Percentiles rank a stretch among this genome's conserved stretches.
Conservation (phyloP, 2,113 vertebrate genomes). For the Perca flavescens region DNA sequence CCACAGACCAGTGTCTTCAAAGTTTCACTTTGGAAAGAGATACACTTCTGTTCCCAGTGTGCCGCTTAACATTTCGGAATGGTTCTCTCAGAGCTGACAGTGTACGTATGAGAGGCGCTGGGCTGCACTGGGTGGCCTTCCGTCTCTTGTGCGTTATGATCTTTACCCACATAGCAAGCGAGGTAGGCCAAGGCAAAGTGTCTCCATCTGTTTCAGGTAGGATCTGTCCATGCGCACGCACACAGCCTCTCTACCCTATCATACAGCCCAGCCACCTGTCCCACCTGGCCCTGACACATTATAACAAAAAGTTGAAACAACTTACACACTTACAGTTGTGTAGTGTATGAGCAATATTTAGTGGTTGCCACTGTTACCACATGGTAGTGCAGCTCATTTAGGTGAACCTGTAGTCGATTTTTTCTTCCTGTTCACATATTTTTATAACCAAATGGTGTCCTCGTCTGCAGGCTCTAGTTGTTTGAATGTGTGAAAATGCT, state of each 20-base stretch:
- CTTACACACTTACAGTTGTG: slow-evolving; percentile 10
- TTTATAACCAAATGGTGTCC: slow-evolving; percentile 40
- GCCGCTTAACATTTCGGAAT: neutral
- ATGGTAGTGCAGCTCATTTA: neutral
- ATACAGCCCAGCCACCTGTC: slow-evolving; percentile 47
- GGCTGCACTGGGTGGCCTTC: slow-evolving; percentile 42
- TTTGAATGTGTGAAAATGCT: slow-evolving; percentile 5
- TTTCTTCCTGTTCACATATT: slow-evolving; percentile 35
- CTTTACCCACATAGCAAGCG: slow-evolving; percentile 34
- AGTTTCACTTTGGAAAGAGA: neutral
- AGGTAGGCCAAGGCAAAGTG: slow-evolving; percentile 30
- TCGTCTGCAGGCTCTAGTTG: neutral
- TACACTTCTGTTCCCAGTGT: neutral
- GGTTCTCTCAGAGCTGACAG: slow-evolving; percentile 45
- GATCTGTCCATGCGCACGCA: slow-evolving; percentile 11
- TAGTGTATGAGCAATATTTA: neutral
- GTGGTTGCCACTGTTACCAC: slow-evolving; percentile 11
- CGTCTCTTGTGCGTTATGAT: slow-evolving; percentile 69
- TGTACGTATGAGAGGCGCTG: slow-evolving; percentile 26
- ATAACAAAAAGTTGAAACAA: slow-evolving; percentile 47
- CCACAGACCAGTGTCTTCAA: neutral
- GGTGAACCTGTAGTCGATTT: slow-evolving; percentile 1
- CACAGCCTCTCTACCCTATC: neutral
- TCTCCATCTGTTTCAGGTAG: slow-evolving; percentile 34
- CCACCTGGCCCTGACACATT: slow-evolving; percentile 66